phyloP scores from a whole-genome alignment of 2,888 invertebrate genomes.

The Platynereis dumerilii region DNA sequence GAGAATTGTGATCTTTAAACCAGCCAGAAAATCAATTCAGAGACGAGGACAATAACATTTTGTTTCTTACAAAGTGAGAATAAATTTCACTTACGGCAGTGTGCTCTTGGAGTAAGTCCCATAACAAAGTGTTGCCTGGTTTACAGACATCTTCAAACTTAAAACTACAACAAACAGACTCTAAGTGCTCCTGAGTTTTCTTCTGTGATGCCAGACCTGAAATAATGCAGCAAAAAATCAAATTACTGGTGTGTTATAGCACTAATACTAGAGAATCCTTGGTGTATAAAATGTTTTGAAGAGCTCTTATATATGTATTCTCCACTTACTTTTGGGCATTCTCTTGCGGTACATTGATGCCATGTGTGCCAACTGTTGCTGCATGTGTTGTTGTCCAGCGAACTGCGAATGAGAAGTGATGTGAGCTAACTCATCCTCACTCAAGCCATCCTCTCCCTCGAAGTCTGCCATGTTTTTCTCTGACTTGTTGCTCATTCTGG shows the following conservation, averaged over 20 bases:
- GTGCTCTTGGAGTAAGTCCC: slow-evolving; percentile 88
- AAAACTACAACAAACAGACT: slow-evolving; percentile 12
- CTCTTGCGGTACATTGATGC: slow-evolving; percentile 61
- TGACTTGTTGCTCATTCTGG: slow-evolving; percentile 88
- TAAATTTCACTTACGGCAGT: slow-evolving; percentile 45
- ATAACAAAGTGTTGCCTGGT: slow-evolving; percentile 88
- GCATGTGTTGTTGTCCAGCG: slow-evolving; percentile 45
- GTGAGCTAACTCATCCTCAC: slow-evolving; percentile 58
- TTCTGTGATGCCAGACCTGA: slow-evolving; percentile 2
- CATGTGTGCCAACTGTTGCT: slow-evolving; percentile 59
- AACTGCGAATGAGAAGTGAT: slow-evolving; percentile 39
- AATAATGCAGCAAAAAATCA: too few species aligned
- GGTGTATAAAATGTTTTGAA: too few species aligned
- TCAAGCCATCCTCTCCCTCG: slow-evolving; percentile 72
- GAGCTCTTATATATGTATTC: too few species aligned
- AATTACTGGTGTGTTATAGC: too few species aligned
- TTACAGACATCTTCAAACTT: slow-evolving; percentile 73
- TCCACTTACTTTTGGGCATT: slow-evolving; percentile 48
- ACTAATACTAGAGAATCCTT: too few species aligned
- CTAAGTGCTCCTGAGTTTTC: slow-evolving; percentile 1
- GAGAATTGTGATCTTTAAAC: too few species aligned
- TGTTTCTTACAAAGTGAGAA: too few species aligned
- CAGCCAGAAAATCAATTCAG: too few species aligned
- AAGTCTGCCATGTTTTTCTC: slow-evolving; percentile 94
- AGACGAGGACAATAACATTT: too few species aligned